phyloP scores from a whole-genome alignment of 2,888 invertebrate genomes.

The Mechanitis mazaeus region DNA sequence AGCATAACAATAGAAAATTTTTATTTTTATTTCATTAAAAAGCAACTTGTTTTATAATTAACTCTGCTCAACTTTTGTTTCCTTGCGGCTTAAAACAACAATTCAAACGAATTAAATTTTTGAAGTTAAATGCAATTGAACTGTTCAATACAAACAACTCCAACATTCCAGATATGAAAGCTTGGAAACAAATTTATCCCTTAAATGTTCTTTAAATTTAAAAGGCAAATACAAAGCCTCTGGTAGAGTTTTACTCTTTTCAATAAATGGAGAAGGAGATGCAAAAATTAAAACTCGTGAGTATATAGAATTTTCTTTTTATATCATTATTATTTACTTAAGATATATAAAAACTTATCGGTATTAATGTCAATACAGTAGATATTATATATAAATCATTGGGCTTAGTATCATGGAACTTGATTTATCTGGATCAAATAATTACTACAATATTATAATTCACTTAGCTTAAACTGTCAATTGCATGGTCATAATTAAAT shows the following conservation, averaged over 20 bases:
- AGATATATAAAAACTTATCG: no score
- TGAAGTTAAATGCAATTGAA: background rate
- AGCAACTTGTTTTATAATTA: background rate
- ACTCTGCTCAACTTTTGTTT: background rate
- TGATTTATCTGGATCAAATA: no score
- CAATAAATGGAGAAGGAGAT: slow-evolving; percentile 57
- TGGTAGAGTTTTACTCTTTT: slow-evolving; percentile 50
- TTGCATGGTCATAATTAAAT: slow-evolving; percentile 7
- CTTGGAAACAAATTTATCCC: slow-evolving; percentile 36
- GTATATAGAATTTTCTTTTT: slow-evolving; percentile 5
- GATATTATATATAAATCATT: no score
- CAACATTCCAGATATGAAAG: slow-evolving; percentile 39
- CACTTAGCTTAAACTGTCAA: background rate
- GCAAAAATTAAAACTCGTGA: slow-evolving; percentile 46
- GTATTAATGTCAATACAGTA: no score
- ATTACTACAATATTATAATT: background rate
- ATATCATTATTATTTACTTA: no score
- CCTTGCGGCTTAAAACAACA: background rate
- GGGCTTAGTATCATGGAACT: no score
- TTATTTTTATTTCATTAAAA: background rate
- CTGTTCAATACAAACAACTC: background rate
- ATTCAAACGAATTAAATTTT: background rate
- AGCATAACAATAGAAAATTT: no score
- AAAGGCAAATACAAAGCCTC: slow-evolving; percentile 53
- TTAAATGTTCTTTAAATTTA: slow-evolving; percentile 47